A percentile compares a stretch with the other conserved stretches of the same genome.
Evolutionary conservation across 2,797 vertebrate species (phyloP).

Genomic region (Typhlichthys subterraneus): DNA sequence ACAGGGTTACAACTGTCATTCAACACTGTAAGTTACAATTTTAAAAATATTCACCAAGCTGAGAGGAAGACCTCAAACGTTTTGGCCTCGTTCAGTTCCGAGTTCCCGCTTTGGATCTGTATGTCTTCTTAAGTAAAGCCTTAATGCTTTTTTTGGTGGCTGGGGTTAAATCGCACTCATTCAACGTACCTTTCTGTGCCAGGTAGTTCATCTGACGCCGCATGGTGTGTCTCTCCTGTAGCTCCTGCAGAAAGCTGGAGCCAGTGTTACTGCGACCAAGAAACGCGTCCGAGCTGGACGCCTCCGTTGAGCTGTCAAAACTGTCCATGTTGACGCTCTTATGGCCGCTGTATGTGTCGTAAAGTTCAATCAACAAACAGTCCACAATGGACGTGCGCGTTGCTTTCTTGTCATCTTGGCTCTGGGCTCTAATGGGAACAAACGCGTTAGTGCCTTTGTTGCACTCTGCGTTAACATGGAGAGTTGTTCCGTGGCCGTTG

Average conservation of each 20-base stretch:
- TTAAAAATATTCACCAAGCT: too few relatives aligned
- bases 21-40: not conserved
- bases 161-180: not conserved
- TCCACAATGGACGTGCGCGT: conserved; percentile 87
- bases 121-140: too few relatives aligned
- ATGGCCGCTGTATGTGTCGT: conserved; percentile 80
- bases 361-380: conserved; percentile 90
- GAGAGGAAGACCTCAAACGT: too few relatives aligned
- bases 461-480: not conserved
- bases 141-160: too few relatives aligned
- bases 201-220: conserved; percentile 86
- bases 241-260: conserved; percentile 84
- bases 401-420: conserved; percentile 4
- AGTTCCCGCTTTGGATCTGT: too few relatives aligned
- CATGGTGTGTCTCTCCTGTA: conserved; percentile 83
- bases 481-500: conserved; percentile 17
- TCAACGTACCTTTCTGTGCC: conserved; percentile 83
- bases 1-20: conserved; percentile 34
- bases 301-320: conserved; percentile 90
- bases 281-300: conserved; percentile 84
- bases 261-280: conserved; percentile 79
- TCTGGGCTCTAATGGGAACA: too few relatives aligned
- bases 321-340: conserved; percentile 75
- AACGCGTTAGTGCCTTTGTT: conserved; percentile 29
- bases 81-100: too few relatives aligned